phyloP scores from a whole-genome alignment of 2,113 vertebrate species.

The Pluvianellus socialis region DNA sequence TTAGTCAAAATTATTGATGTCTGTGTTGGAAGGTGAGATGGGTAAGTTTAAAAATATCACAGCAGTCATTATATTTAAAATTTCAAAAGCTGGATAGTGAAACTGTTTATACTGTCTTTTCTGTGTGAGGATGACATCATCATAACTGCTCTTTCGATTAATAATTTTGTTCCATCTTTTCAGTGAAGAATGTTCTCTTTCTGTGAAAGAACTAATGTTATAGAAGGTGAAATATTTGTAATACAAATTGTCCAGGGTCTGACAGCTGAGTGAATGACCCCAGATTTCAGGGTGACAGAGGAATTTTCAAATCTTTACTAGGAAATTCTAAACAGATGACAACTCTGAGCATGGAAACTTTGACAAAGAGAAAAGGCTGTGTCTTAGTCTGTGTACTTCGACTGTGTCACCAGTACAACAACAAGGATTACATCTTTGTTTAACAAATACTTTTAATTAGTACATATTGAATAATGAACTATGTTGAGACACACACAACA shows the following conservation, averaged over 20 bases:
- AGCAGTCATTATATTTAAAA: neutral
- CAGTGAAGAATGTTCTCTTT: neutral
- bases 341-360: neutral
- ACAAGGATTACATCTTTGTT: neutral
- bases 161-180: neutral
- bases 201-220: neutral
- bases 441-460: neutral
- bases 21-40: neutral
- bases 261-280: neutral
- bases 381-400: too few species aligned
- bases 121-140: neutral
- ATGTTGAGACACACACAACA: neutral
- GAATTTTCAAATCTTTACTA: neutral
- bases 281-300: neutral
- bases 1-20: neutral
- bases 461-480: neutral
- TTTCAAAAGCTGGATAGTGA: neutral
- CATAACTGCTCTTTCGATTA: neutral
- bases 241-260: neutral
- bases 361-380: neutral
- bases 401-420: neutral
- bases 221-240: neutral
- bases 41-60: neutral
- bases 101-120: neutral
- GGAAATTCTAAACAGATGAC: neutral